Evolutionary conservation across 2,797 vertebrate species (phyloP).

Genomic region (Chaetophractus vellerosus): DNA sequence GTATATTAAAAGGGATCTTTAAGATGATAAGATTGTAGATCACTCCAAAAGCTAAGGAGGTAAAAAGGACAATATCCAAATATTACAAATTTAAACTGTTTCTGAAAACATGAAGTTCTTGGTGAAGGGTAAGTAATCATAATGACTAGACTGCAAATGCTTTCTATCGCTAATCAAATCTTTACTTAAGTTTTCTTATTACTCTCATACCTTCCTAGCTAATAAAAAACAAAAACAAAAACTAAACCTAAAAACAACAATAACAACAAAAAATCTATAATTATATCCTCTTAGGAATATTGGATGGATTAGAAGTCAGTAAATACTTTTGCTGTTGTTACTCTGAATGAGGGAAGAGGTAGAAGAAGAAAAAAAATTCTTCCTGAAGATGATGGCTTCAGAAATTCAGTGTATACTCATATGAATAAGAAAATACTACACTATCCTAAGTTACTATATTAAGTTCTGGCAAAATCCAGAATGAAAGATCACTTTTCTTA

Average conservation of each 20-base stretch:
- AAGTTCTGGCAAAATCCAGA: conserved; percentile 3
- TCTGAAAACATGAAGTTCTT: not conserved
- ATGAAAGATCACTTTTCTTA: not conserved
- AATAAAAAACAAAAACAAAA: too few relatives aligned
- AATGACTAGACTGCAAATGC: not conserved
- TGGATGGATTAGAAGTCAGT: not conserved
- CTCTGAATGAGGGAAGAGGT: not conserved
- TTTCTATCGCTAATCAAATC: not conserved
- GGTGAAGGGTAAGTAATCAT: not conserved
- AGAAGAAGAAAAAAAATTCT: not conserved
- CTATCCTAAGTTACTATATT: not conserved
- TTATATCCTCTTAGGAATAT: not conserved
- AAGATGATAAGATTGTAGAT: not conserved
- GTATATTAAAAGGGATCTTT: not conserved
- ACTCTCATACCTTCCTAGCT: not conserved
- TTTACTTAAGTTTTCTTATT: not conserved
- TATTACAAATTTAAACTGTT: not conserved
- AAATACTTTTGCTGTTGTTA: not conserved
- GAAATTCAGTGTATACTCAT: not conserved
- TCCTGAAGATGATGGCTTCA: not conserved
- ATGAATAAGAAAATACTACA: not conserved
- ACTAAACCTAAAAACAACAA: too few relatives aligned
- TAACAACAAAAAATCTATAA: not conserved
- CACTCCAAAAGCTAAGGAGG: not conserved
- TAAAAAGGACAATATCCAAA: not conserved